Conservation (phyloP, 2,888 invertebrate species). For the Plusia festucae region DNA sequence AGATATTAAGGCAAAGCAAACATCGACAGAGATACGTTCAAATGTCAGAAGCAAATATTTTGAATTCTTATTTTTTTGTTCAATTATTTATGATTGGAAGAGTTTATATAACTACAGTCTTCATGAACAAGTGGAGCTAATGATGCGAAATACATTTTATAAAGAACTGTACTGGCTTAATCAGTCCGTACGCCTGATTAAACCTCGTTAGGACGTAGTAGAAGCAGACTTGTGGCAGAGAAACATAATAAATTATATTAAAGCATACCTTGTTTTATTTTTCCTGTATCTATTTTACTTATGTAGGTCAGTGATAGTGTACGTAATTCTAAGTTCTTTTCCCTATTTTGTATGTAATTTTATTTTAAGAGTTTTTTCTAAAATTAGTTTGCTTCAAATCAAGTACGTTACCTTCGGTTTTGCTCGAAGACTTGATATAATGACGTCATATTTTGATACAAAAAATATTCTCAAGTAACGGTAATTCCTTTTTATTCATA, state of each 20-base stretch:
- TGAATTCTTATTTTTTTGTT: too few relatives aligned
- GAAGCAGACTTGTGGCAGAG: conserved; percentile 10
- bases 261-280: conserved; percentile 9
- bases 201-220: conserved; percentile 4
- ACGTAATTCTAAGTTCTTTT: too few relatives aligned
- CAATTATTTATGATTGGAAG: too few relatives aligned
- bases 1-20: too few relatives aligned
- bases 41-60: too few relatives aligned
- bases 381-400: conserved; percentile 17
- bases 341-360: too few relatives aligned
- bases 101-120: too few relatives aligned
- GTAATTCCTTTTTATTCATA: conserved; percentile 12
- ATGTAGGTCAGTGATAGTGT: not conserved
- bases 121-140: too few relatives aligned
- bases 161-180: too few relatives aligned
- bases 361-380: too few relatives aligned
- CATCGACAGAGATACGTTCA: too few relatives aligned
- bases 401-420: not conserved
- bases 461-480: conserved; percentile 35
- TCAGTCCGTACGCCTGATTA: not conserved
- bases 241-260: conserved; percentile 34
- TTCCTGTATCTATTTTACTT: not conserved
- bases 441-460: conserved; percentile 20
- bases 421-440: conserved; percentile 10
- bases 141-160: too few relatives aligned